Percentiles rank a stretch among this genome's conserved stretches.
These are phyloP conservation scores for Cerastis leucographa DNA, from an alignment of 2,888 invertebrate species.

Conservation along the genomic window DNA sequence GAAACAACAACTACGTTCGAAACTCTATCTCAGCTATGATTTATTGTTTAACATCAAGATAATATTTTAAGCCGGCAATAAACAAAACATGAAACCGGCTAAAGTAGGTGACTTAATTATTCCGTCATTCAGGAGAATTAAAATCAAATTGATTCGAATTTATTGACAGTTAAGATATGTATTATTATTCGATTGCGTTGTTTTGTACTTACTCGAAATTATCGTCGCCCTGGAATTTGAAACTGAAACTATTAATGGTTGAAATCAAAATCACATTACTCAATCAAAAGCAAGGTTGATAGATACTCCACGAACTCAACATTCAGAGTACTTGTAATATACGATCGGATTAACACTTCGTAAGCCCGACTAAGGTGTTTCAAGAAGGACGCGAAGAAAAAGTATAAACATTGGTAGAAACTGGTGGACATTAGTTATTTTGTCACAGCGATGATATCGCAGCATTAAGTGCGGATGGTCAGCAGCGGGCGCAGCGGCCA, in stretches of 20 bases:
- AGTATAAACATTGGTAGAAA: conserved; percentile 57
- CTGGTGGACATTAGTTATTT: conserved; percentile 60
- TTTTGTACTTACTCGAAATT: conserved; percentile 48
- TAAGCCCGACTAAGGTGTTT: conserved; percentile 6
- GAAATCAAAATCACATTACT: conserved; percentile 57
- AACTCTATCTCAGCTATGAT: conserved; percentile 80
- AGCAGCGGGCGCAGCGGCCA: conserved; percentile 63
- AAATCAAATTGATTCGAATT: conserved; percentile 79
- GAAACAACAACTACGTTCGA: conserved; percentile 71
- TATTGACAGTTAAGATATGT: conserved; percentile 76
- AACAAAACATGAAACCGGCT: conserved; percentile 78
- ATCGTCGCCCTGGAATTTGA: conserved; percentile 50
- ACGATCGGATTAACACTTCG: not conserved
- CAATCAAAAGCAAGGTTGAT: conserved; percentile 42
- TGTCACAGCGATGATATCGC: conserved; percentile 67
- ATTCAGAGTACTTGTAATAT: conserved; percentile 14
- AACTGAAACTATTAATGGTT: conserved; percentile 43
- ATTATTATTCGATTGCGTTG: conserved; percentile 64
- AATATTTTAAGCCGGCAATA: conserved; percentile 80
- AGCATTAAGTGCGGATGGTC: conserved; percentile 63
- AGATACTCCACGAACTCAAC: conserved; percentile 16
- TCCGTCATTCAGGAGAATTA: conserved; percentile 78
- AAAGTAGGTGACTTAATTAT: conserved; percentile 83
- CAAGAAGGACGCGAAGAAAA: conserved; percentile 53
- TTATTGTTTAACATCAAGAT: conserved; percentile 77